A percentile compares a stretch with the other conserved stretches of the same genome.
Conservation (phyloP, 2,113 vertebrate genomes). For the Ciconia stormi region DNA sequence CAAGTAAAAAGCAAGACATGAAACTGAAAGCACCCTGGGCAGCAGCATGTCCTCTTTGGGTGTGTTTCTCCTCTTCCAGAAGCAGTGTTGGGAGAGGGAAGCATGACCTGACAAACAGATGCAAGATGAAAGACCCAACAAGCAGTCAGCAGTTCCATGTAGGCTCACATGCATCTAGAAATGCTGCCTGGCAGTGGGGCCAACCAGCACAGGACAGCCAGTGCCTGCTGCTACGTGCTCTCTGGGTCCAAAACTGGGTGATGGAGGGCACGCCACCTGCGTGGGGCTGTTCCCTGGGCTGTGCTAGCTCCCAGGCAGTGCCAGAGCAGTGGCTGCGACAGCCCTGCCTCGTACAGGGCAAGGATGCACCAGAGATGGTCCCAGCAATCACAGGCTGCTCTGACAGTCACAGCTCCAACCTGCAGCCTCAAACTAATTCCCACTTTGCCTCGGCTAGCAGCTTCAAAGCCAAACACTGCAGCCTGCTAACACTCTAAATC, state of each 20-base stretch:
- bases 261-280: background rate
- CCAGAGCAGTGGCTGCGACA: background rate
- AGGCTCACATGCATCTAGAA: fast-evolving
- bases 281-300: background rate
- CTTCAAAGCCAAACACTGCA: background rate
- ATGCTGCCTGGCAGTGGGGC: background rate
- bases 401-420: background rate
- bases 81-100: background rate
- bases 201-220: background rate
- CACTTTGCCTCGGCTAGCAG: background rate
- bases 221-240: background rate
- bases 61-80: background rate
- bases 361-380: background rate
- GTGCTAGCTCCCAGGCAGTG: fast-evolving
- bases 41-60: background rate
- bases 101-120: background rate
- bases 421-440: background rate
- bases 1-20: background rate
- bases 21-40: background rate
- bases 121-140: background rate
- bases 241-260: background rate
- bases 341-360: fast-evolving
- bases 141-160: background rate
- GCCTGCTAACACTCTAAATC: background rate
- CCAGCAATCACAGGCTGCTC: background rate